Evolutionary conservation across 2,888 invertebrate genomes (phyloP).

Genomic region (Julus scanicus): DNA sequence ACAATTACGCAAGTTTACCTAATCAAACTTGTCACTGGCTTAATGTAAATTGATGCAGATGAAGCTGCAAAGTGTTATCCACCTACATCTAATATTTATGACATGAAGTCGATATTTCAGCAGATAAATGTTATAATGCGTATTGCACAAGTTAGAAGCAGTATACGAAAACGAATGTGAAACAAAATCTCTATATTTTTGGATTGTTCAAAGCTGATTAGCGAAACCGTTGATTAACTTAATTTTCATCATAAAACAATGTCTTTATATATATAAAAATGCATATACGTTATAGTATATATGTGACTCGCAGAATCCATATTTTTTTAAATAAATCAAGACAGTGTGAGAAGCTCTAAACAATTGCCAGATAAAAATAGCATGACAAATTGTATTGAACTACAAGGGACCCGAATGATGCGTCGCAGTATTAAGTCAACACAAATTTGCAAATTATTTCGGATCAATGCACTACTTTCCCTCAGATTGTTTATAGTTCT

Average conservation of each 20-base stretch:
- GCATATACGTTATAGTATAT: not conserved
- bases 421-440: not conserved
- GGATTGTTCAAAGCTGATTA: too few relatives aligned
- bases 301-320: not conserved
- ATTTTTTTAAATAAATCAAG: too few relatives aligned
- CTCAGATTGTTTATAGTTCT: not conserved
- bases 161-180: not conserved
- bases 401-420: not conserved
- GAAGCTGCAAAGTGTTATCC: not conserved
- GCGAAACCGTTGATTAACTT: too few relatives aligned
- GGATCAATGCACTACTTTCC: not conserved
- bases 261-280: too few relatives aligned
- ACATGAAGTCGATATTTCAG: not conserved
- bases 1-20: not conserved
- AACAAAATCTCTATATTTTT: too few relatives aligned
- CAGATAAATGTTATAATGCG: not conserved
- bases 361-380: not conserved
- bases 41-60: not conserved
- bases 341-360: not conserved
- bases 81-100: conserved; percentile 1
- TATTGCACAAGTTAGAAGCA: not conserved
- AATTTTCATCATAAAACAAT: too few relatives aligned
- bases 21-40: not conserved
- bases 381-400: not conserved
- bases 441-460: conserved; percentile 11